Percentiles rank a stretch among this genome's conserved stretches.
Conservation (phyloP, 37 sponge, comb jelly and placozoan species). For the Chondrilla cf. caribensis region DNA sequence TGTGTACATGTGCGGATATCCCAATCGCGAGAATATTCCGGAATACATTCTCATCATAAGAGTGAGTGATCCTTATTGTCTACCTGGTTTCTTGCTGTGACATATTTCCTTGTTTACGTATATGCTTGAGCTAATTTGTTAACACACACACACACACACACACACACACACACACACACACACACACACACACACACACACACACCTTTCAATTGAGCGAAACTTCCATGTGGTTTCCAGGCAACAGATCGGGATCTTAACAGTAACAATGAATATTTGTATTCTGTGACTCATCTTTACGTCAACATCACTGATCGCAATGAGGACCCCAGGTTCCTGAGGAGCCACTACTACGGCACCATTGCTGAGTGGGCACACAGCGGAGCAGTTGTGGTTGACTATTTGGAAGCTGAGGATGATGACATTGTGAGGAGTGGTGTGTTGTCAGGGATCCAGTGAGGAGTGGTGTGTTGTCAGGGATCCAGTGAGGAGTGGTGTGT, state of each 20-base stretch:
- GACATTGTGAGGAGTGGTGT: background rate
- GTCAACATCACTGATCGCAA: constrained; percentile 22
- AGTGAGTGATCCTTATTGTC: background rate
- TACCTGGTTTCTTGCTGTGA: too few species aligned
- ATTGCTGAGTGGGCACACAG: background rate
- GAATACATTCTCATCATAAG: background rate
- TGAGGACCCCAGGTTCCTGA: background rate
- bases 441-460: too few species aligned
- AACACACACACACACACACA: too few species aligned
- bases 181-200: too few species aligned
- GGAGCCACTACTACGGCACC: constrained; percentile 8
- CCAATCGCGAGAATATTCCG: background rate
- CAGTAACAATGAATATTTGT: background rate
- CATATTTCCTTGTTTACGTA: too few species aligned
- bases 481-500: too few species aligned
- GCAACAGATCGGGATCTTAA: too few species aligned
- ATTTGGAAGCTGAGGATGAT: constrained; percentile 1
- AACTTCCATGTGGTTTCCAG: too few species aligned
- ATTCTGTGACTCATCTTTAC: background rate
- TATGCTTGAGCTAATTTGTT: too few species aligned
- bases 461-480: too few species aligned
- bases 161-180: too few species aligned
- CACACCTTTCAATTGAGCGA: too few species aligned
- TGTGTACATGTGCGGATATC: constrained; percentile 7
- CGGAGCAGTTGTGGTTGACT: constrained; percentile 12